These are phyloP conservation scores for Syrrhaptes paradoxus DNA, from an alignment of 2,113 vertebrate genomes.

Conservation along the genomic window DNA sequence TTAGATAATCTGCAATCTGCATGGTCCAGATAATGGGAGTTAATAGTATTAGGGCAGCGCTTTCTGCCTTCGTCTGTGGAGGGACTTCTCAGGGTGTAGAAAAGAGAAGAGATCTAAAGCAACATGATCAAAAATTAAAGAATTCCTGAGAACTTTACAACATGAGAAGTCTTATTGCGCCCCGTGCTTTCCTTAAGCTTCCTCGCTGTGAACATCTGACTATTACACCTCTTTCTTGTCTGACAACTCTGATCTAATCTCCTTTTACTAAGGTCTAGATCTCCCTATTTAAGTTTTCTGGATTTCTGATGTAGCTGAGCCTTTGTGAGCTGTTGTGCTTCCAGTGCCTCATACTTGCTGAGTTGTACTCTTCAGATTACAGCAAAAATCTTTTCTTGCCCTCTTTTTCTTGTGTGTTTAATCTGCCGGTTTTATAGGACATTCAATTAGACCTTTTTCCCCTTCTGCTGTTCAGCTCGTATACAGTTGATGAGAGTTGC, in stretches of 20 bases:
- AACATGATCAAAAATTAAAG: neutral
- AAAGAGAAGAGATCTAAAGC: neutral
- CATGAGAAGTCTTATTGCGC: neutral
- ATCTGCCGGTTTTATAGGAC: neutral
- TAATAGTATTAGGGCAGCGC: neutral
- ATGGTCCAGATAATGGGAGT: neutral
- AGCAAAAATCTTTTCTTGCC: neutral
- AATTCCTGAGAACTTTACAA: neutral
- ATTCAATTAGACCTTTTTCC: constrained; percentile 52
- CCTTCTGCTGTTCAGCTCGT: constrained; percentile 60
- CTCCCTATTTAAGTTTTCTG: neutral
- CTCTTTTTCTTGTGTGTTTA: neutral
- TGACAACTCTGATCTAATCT: neutral
- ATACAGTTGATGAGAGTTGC: constrained; percentile 62
- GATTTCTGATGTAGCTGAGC: neutral
- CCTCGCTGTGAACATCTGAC: neutral
- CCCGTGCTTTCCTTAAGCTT: neutral
- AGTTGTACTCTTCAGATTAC: neutral
- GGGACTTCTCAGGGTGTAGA: neutral
- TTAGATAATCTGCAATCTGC: neutral
- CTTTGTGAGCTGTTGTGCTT: neutral
- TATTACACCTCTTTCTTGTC: neutral
- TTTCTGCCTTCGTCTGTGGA: neutral
- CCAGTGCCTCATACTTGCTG: neutral
- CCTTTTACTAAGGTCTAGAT: neutral